phyloP scores from a whole-genome alignment of 2,888 invertebrate species.

The Heliconius hortense region DNA sequence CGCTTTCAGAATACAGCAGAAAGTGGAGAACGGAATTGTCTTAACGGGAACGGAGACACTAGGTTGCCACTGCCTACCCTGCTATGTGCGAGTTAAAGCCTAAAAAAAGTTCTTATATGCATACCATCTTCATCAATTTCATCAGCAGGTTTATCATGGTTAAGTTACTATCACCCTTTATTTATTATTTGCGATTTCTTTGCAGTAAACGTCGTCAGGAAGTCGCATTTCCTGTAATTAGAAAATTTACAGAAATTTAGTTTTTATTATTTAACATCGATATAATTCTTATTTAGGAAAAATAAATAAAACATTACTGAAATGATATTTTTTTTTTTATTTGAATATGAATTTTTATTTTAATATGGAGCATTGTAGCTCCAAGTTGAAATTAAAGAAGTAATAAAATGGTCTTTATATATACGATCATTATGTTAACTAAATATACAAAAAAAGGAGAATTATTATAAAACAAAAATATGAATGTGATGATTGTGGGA shows the following conservation, averaged over 20 bases:
- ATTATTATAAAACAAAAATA: too few species aligned
- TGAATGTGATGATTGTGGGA: too few species aligned
- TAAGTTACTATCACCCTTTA: rapidly evolving
- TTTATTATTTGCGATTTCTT: not conserved
- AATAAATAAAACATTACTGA: not conserved
- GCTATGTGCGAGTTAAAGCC: too few species aligned
- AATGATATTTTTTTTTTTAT: not conserved
- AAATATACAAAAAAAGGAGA: not conserved
- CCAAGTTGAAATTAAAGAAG: not conserved
- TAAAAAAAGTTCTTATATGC: not conserved
- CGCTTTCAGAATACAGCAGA: too few species aligned
- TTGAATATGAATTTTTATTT: not conserved
- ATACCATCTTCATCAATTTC: not conserved
- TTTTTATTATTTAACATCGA: not conserved
- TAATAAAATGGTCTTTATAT: not conserved
- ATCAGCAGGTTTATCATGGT: too few species aligned
- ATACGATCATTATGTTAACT: not conserved
- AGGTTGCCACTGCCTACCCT: too few species aligned
- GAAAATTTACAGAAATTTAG: not conserved
- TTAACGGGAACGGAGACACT: too few species aligned
- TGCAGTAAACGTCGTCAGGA: not conserved
- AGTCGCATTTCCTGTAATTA: conserved; percentile 1
- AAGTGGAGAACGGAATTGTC: too few species aligned
- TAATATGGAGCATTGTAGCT: not conserved
- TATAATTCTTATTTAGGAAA: not conserved